These are phyloP conservation scores for Thripadectes ignobilis DNA, from an alignment of 2,797 vertebrate species.

Conservation along the genomic window DNA sequence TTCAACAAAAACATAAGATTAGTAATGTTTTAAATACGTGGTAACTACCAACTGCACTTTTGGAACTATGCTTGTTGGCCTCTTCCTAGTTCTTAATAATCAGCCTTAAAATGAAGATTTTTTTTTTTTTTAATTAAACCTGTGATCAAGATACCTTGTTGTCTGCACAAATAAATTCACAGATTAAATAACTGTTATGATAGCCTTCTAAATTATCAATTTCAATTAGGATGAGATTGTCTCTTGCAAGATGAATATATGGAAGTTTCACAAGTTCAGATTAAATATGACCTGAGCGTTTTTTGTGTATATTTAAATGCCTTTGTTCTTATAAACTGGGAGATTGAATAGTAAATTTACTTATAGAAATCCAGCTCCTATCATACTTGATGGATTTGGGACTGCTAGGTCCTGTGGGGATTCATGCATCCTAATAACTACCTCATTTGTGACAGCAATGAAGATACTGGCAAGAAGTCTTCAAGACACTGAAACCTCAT, in stretches of 20 bases:
- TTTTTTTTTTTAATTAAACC: not conserved
- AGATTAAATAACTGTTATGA: not conserved
- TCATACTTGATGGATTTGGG: not conserved
- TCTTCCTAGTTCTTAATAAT: not conserved
- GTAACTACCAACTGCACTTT: not conserved
- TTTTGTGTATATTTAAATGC: not conserved
- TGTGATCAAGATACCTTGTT: not conserved
- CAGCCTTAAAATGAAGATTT: not conserved
- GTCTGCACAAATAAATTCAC: not conserved
- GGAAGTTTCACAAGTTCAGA: not conserved
- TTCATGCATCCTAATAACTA: not conserved
- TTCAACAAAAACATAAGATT: not conserved
- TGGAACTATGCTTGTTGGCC: not conserved
- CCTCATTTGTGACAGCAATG: not conserved
- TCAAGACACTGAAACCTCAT: not conserved
- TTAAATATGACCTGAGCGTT: not conserved
- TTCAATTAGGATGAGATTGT: not conserved
- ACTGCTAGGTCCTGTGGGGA: not conserved
- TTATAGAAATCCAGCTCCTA: not conserved
- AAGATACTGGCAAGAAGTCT: not conserved
- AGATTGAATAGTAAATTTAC: not conserved
- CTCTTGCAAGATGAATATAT: not conserved
- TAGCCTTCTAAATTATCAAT: not conserved
- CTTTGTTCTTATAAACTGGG: not conserved
- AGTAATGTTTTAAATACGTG: not conserved